A percentile compares a stretch with the other conserved stretches of the same genome.
Evolutionary conservation across 2,888 invertebrate species (phyloP).

Genomic region (Pyrrhosoma nymphula): DNA sequence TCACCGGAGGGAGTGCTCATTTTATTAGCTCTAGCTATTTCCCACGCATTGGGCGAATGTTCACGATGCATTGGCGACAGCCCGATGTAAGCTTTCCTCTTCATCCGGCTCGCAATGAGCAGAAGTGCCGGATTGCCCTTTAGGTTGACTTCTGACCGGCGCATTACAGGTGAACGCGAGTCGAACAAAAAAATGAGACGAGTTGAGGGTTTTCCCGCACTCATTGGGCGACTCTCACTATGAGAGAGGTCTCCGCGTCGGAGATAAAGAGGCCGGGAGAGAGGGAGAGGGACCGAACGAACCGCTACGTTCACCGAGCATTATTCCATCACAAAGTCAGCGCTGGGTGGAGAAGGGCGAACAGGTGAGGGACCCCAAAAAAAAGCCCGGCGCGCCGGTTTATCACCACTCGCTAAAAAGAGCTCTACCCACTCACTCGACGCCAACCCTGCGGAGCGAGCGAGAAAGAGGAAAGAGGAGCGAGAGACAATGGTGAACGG

Average conservation of each 20-base stretch:
- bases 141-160: neutral
- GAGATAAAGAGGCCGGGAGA: neutral
- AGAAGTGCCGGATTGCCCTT: neutral
- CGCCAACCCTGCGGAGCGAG: neutral
- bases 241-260: neutral
- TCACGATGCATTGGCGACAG: neutral
- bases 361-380: neutral
- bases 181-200: neutral
- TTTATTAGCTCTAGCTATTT: no score
- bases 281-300: neutral
- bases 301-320: neutral
- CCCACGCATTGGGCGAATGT: no score
- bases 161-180: neutral
- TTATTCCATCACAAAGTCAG: neutral
- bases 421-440: neutral
- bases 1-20: no score
- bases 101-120: neutral
- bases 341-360: neutral
- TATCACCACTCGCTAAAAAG: neutral
- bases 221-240: neutral
- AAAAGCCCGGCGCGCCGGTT: neutral
- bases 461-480: neutral
- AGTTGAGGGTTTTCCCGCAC: neutral
- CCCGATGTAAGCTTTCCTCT: neutral
- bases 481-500: neutral